phyloP scores from a whole-genome alignment of 1,140 invertebrate genomes.

The Pollicipes pollicipes region DNA sequence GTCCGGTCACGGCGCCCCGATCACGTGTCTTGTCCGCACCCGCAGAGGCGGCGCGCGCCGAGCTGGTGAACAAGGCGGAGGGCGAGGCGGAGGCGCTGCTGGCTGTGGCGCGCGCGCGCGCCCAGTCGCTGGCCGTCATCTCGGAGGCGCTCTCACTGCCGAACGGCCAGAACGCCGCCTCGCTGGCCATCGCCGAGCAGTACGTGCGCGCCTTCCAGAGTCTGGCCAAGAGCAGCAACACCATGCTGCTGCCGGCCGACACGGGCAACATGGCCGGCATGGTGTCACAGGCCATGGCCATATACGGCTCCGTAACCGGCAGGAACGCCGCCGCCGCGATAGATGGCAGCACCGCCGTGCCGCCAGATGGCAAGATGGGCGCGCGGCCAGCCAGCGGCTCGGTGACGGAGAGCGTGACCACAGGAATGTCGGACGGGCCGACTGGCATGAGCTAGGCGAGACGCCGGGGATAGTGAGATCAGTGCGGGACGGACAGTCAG shows the following conservation, averaged over 20 bases:
- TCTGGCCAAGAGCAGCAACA: slow-evolving; percentile 82
- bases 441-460: no score
- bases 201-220: slow-evolving; percentile 87
- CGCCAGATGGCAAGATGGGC: no score
- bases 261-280: slow-evolving; percentile 63
- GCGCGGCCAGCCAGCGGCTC: no score
- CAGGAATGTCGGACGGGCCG: no score
- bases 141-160: slow-evolving; percentile 35
- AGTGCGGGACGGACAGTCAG: no score
- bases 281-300: slow-evolving; percentile 48
- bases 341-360: background rate
- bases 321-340: background rate
- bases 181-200: slow-evolving; percentile 80
- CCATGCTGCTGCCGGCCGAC: slow-evolving; percentile 81
- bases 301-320: background rate
- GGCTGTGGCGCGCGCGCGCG: slow-evolving; percentile 63
- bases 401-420: no score
- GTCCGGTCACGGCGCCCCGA: background rate
- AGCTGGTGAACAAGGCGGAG: slow-evolving; percentile 68
- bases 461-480: no score
- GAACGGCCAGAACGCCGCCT: slow-evolving; percentile 69
- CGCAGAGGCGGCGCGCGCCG: slow-evolving; percentile 62
- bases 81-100: slow-evolving; percentile 76
- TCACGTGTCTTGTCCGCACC: slow-evolving; percentile 13
- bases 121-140: slow-evolving; percentile 54